Percentiles rank a stretch among this genome's conserved stretches.
These are phyloP conservation scores for Monochamus alternatus DNA, from an alignment of 2,888 invertebrate genomes.

Conservation along the genomic window DNA sequence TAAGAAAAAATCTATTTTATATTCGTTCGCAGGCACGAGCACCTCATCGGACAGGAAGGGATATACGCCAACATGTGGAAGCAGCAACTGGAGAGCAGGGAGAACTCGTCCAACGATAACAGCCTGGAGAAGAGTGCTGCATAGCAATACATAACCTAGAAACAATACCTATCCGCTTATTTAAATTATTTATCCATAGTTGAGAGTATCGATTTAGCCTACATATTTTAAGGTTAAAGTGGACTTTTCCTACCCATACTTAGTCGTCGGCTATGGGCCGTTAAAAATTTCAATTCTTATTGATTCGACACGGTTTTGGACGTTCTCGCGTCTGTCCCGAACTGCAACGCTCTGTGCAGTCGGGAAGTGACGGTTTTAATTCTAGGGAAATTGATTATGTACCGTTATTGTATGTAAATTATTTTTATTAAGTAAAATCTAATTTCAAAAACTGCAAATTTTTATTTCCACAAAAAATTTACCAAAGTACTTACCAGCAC, in stretches of 20 bases:
- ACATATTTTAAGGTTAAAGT: slow-evolving; percentile 39
- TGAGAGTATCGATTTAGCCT: slow-evolving; percentile 13
- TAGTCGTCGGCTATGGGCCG: slow-evolving; percentile 4
- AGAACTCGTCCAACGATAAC: slow-evolving; percentile 59
- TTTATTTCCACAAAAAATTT: background rate
- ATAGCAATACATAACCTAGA: slow-evolving; percentile 23
- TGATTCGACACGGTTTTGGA: background rate
- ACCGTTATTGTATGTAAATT: slow-evolving; percentile 30
- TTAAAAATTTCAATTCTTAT: slow-evolving; percentile 8
- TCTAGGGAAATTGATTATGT: slow-evolving; percentile 20
- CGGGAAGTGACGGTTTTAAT: background rate
- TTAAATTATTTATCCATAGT: slow-evolving; percentile 25
- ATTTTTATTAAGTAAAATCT: slow-evolving; percentile 38
- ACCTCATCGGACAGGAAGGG: slow-evolving; percentile 79
- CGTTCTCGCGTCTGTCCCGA: background rate
- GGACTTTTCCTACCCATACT: slow-evolving; percentile 19
- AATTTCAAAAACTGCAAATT: background rate
- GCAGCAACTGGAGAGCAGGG: slow-evolving; percentile 81
- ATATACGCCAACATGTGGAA: slow-evolving; percentile 95
- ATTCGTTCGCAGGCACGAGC: slow-evolving; percentile 77
- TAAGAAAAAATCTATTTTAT: slow-evolving; percentile 31
- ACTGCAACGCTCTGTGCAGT: background rate
- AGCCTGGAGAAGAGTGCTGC: slow-evolving; percentile 61
- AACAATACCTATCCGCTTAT: background rate
- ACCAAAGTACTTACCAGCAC: too few relatives aligned